Percentiles rank a stretch among this genome's conserved stretches.
These are phyloP conservation scores for Scaptodrosophila latifasciaeformis DNA, from an alignment of 2,888 invertebrate genomes.

Conservation along the genomic window DNA sequence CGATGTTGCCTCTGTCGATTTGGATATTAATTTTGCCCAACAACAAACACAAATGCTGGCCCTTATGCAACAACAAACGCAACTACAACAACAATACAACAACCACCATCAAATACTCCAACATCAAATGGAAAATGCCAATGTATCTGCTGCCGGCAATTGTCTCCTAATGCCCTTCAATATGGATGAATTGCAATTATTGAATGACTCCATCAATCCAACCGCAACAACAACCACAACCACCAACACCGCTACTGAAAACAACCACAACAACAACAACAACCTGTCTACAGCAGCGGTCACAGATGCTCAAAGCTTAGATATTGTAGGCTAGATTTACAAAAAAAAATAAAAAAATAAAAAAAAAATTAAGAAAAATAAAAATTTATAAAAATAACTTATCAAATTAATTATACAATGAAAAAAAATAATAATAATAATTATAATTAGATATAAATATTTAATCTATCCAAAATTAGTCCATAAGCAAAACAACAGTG, in stretches of 20 bases:
- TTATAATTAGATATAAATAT: neutral
- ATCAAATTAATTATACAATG: slow-evolving; percentile 12
- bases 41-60: slow-evolving; percentile 71
- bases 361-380: slow-evolving; percentile 39
- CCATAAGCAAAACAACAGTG: neutral
- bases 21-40: slow-evolving; percentile 26
- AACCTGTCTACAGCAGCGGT: slow-evolving; percentile 62
- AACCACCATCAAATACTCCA: slow-evolving; percentile 30
- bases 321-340: slow-evolving; percentile 73
- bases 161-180: slow-evolving; percentile 28
- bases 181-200: slow-evolving; percentile 28
- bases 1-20: slow-evolving; percentile 16
- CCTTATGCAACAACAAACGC: slow-evolving; percentile 69
- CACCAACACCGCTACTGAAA: slow-evolving; percentile 22
- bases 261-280: slow-evolving; percentile 39
- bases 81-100: slow-evolving; percentile 68
- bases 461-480: neutral
- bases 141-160: slow-evolving; percentile 24
- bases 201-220: slow-evolving; percentile 17
- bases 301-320: slow-evolving; percentile 76
- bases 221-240: slow-evolving; percentile 9
- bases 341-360: slow-evolving; percentile 25
- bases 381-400: slow-evolving; percentile 25
- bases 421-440: slow-evolving; percentile 14
- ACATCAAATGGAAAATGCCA: slow-evolving; percentile 31